Conservation (phyloP, 23 tunicate genomes). For the Botrylloides violaceus region DNA sequence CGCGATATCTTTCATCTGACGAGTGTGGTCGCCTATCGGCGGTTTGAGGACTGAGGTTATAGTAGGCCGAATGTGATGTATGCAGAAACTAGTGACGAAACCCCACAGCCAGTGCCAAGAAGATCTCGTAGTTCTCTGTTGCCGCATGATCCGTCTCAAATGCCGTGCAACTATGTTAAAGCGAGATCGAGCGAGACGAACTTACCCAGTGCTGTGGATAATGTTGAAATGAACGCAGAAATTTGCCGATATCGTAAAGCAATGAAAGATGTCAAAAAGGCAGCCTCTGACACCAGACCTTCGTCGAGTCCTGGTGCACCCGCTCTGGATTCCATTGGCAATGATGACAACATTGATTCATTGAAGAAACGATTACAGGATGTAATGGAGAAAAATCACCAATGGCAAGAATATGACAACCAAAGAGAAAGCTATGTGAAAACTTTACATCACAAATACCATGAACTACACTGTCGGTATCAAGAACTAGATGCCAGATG, state of each 20-base stretch:
- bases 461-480: conserved; percentile 19
- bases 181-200: neutral
- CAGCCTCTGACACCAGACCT: neutral
- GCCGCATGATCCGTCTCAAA: neutral
- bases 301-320: neutral
- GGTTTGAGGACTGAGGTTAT: too few species aligned
- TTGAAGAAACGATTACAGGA: conserved; percentile 9
- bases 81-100: neutral
- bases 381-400: conserved; percentile 34
- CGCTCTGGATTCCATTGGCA: neutral
- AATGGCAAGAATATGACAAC: conserved; percentile 44
- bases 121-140: neutral
- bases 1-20: too few species aligned
- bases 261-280: neutral
- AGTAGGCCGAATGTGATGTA: too few species aligned
- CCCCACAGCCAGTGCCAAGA: neutral
- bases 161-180: neutral
- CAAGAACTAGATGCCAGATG: conserved; percentile 20
- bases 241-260: conserved; percentile 5
- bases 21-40: too few species aligned
- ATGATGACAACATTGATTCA: neutral
- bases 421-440: conserved; percentile 50
- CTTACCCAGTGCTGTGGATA: neutral
- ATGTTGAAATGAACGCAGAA: conserved; percentile 12
- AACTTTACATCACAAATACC: conserved; percentile 41